Percentiles rank a stretch among this genome's conserved stretches.
Conservation (phyloP, 2,113 vertebrate species). For the Grammomys dolichurus region DNA sequence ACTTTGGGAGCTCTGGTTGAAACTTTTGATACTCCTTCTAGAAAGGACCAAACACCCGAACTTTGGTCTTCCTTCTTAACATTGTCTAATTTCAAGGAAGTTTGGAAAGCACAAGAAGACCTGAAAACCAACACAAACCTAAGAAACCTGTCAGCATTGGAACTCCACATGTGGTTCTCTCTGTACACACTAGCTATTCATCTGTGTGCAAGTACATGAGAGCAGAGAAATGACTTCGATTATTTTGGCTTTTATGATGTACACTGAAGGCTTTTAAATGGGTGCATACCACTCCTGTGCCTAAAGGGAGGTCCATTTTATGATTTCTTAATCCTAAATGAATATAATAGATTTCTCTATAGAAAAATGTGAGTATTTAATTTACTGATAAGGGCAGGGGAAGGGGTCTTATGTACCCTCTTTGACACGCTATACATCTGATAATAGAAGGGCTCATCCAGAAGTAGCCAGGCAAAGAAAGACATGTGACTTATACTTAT, state of each 20-base stretch:
- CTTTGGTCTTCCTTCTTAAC: no score
- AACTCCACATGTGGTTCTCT: background rate
- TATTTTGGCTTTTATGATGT: background rate
- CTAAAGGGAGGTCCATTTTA: background rate
- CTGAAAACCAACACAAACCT: background rate
- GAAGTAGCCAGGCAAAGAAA: background rate
- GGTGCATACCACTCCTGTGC: background rate
- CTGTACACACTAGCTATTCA: background rate
- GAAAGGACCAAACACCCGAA: no score
- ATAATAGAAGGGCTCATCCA: background rate
- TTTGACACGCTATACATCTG: background rate
- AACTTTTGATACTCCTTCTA: no score
- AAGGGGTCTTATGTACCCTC: background rate
- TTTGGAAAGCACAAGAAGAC: background rate
- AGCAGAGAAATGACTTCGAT: background rate
- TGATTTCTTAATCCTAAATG: background rate
- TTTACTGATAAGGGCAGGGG: background rate
- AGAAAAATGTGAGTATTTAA: background rate
- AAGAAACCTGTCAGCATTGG: background rate
- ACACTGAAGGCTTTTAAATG: background rate
- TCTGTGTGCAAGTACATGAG: background rate
- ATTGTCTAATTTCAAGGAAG: background rate
- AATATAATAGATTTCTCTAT: background rate
- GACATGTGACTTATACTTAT: background rate
- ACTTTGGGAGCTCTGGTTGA: no score